Conservation (phyloP, 2,888 invertebrate species). For the Hipparchia sbordonii region DNA sequence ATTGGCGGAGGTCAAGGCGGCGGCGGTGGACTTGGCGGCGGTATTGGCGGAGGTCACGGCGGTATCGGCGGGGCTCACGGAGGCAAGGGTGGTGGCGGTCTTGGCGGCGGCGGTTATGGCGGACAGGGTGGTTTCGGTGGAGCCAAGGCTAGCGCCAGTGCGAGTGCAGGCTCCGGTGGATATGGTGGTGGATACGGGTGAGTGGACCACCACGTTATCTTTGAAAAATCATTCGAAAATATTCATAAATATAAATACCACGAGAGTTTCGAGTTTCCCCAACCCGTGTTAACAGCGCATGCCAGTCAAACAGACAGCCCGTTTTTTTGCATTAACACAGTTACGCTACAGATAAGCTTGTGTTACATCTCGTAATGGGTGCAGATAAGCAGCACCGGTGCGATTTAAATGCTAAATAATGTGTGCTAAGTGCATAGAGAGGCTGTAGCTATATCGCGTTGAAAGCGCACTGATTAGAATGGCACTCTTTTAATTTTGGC, state of each 20-base stretch:
- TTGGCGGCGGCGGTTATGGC: neutral
- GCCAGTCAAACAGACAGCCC: too few species aligned
- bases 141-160: slow-evolving; percentile 39
- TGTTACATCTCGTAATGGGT: too few species aligned
- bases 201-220: slow-evolving; percentile 25
- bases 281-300: neutral
- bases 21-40: slow-evolving; percentile 41
- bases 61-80: slow-evolving; percentile 27
- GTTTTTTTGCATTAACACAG: too few species aligned
- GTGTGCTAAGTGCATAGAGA: too few species aligned
- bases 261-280: neutral
- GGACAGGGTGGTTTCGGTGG: neutral
- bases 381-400: too few species aligned
- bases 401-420: too few species aligned
- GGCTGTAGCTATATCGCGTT: too few species aligned
- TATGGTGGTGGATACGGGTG: slow-evolving; percentile 56
- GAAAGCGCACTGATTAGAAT: too few species aligned
- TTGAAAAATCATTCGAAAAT: too few species aligned
- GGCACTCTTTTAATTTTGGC: too few species aligned
- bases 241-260: too few species aligned
- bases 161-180: slow-evolving; percentile 44
- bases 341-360: too few species aligned
- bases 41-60: slow-evolving; percentile 39
- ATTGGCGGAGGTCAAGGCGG: slow-evolving; percentile 38
- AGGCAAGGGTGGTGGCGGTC: neutral